Evolutionary conservation across 2,113 vertebrate genomes (phyloP).

Genomic region (Sclerurus mexicanus): DNA sequence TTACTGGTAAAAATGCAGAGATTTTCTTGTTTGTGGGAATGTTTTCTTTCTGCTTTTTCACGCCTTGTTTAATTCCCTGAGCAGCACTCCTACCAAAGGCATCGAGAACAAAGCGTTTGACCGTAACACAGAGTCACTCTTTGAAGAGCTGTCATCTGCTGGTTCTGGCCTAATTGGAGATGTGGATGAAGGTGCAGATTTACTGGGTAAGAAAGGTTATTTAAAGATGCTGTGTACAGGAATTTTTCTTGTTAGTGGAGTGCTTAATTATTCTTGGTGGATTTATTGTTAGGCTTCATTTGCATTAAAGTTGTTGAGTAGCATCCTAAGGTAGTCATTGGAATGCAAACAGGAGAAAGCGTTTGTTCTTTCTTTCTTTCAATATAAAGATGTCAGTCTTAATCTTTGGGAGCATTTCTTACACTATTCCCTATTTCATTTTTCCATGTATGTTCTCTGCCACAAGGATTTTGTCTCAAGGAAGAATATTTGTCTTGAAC

Average conservation of each 20-base stretch:
- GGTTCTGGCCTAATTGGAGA: conserved; percentile 94
- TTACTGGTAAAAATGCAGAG: background rate
- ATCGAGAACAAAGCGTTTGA: conserved; percentile 93
- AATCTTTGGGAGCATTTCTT: background rate
- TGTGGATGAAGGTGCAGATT: conserved; percentile 95
- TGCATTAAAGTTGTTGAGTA: background rate
- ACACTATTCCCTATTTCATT: background rate
- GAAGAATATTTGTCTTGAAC: background rate
- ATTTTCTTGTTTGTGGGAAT: background rate
- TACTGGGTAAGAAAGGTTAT: conserved; percentile 85
- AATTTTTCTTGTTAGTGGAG: background rate
- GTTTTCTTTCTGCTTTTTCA: background rate
- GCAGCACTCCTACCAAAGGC: conserved; percentile 91
- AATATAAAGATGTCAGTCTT: background rate
- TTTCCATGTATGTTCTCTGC: background rate
- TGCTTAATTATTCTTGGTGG: background rate
- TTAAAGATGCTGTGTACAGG: background rate
- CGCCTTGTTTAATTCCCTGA: conserved; percentile 17
- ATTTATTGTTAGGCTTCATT: background rate
- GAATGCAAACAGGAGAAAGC: background rate
- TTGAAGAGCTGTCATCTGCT: conserved; percentile 96
- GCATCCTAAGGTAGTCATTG: background rate
- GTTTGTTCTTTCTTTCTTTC: background rate
- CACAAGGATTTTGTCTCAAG: background rate
- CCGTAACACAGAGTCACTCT: conserved; percentile 96